phyloP scores from a whole-genome alignment of 1,140 invertebrate genomes.

The Orchesella cincta region DNA sequence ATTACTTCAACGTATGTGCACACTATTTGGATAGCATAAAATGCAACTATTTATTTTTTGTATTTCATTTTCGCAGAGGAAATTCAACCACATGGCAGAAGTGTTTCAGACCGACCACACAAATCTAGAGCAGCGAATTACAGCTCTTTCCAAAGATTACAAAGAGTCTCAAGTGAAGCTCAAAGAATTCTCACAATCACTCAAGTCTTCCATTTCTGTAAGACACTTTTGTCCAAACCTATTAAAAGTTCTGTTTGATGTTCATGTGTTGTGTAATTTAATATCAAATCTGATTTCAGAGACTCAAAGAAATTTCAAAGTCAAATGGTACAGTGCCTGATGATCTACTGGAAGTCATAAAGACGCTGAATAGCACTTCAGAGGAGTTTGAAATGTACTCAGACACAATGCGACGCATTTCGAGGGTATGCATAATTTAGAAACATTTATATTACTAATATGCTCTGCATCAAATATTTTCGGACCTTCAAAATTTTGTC shows the following conservation, averaged over 20 bases:
- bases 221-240: too few species aligned
- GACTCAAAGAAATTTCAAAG: slow-evolving; percentile 16
- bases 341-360: slow-evolving; percentile 10
- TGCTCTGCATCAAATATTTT: too few species aligned
- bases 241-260: too few species aligned
- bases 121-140: not conserved
- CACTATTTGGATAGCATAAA: too few species aligned
- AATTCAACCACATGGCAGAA: slow-evolving; percentile 39
- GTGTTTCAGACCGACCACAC: slow-evolving; percentile 44
- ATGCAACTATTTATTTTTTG: not conserved
- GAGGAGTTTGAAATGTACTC: slow-evolving; percentile 40
- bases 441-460: too few species aligned
- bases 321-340: not conserved
- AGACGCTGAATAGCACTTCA: slow-evolving; percentile 30
- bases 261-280: too few species aligned
- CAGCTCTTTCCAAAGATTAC: not conserved
- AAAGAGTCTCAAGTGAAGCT: not conserved
- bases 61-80: slow-evolving; percentile 35
- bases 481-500: slow-evolving; percentile 1
- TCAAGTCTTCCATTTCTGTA: slow-evolving; percentile 24
- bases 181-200: slow-evolving; percentile 6
- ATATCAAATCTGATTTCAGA: too few species aligned
- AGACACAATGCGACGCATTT: slow-evolving; percentile 21
- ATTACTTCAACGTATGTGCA: too few species aligned
- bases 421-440: slow-evolving; percentile 35